Percentiles rank a stretch among this genome's conserved stretches.
Evolutionary conservation across 2,797 vertebrate genomes (phyloP).

Genomic region (Sebastes reedi): DNA sequence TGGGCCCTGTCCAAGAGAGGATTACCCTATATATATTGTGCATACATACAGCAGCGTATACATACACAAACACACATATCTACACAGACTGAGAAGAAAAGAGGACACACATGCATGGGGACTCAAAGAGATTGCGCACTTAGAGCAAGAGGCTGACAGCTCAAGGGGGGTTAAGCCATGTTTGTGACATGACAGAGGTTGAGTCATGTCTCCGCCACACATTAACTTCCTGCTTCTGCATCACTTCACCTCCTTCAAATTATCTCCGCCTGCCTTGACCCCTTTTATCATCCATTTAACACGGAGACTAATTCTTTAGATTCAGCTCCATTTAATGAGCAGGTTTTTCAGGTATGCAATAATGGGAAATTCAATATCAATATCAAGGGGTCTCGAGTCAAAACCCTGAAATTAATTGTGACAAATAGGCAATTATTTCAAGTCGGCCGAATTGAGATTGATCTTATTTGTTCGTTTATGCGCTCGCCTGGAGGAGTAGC

Average conservation of each 20-base stretch:
- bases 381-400: slow-evolving; percentile 61
- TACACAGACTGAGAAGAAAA: slow-evolving; percentile 12
- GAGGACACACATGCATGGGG: neutral
- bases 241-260: slow-evolving; percentile 39
- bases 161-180: slow-evolving; percentile 17
- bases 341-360: slow-evolving; percentile 49
- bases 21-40: slow-evolving; percentile 60
- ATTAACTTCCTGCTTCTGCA: slow-evolving; percentile 29
- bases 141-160: neutral
- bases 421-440: slow-evolving; percentile 76
- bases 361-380: slow-evolving; percentile 66
- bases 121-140: slow-evolving; percentile 4
- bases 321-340: slow-evolving; percentile 52
- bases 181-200: slow-evolving; percentile 33
- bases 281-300: slow-evolving; percentile 55
- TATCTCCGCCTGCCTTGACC: slow-evolving; percentile 31
- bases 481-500: slow-evolving; percentile 33
- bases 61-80: slow-evolving; percentile 26
- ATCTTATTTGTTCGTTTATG: slow-evolving; percentile 69
- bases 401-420: slow-evolving; percentile 68
- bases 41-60: slow-evolving; percentile 30
- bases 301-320: slow-evolving; percentile 38
- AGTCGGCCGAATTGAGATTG: slow-evolving; percentile 58
- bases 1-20: slow-evolving; percentile 69
- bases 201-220: neutral